Evolutionary conservation across 1,140 invertebrate genomes (phyloP), one percentile per base, ranked within the genome.

Genomic region (Bombus terrestris): DNA sequence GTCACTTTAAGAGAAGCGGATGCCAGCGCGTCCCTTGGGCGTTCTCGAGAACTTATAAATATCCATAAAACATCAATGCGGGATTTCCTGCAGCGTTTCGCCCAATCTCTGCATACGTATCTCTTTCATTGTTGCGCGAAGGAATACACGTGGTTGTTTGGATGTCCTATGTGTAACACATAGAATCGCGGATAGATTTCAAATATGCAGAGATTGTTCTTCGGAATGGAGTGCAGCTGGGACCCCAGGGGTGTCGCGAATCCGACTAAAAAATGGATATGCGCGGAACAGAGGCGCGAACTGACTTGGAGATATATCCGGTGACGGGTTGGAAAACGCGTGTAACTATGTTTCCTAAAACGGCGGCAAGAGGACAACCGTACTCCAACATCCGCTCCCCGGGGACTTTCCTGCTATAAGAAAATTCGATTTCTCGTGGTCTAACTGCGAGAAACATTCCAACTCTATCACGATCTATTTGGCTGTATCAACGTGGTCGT

Each of bases 121-220:
- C 37, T 25, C 43, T 28, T 4, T 43, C 47, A 3, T 3, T 22
- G n/a, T 32, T 1, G 22, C 25, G 39, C 32, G 28, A 3, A 57
- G 13, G 28, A 12, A 12, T 18, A n/a, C 59, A 4, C 25, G 18
- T n/a, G n/a, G 25, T 15, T 41, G 53, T 18, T 15, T 72, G 73
- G 18, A 68, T 74, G 57, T 72, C 41, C 66, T 15, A 18, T 62
- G 64, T 59, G 75, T 57, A 37, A 72, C 15, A 59, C 64, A 81
- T 39, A 72, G 57, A 74, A 83, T 73, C 77, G 76, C 84, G 88
- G 91, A 93, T 93, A 92, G 92, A 93, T 93, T 93, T 93, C 92
- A 93, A 93, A 93, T 93, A 93, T 93, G 92, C 90, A 92, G 90
- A 93, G 92, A 93, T 93, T 91, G 91, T 92, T 91, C 87, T 88